Evolutionary conservation across 2,888 invertebrate genomes (phyloP).

Genomic region (Nomada ferruginata): DNA sequence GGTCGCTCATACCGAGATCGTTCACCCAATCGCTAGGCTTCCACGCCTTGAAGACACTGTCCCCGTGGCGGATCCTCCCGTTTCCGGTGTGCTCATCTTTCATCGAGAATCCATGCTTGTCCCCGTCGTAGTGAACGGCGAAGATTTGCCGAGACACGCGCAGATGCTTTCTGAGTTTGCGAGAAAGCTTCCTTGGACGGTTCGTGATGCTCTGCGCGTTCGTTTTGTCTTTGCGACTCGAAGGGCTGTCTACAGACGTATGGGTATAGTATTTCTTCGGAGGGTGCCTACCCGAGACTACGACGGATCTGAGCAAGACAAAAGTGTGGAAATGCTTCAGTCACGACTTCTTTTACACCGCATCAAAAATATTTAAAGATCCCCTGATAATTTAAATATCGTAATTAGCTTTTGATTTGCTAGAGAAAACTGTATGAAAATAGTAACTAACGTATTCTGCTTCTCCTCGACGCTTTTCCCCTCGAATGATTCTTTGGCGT

Average conservation of each 20-base stretch:
- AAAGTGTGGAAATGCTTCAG: not conserved
- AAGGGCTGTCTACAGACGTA: slow-evolving; percentile 13
- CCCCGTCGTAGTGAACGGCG: slow-evolving; percentile 78
- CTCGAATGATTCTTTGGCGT: not conserved
- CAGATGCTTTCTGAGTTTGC: slow-evolving; percentile 47
- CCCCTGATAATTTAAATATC: not conserved
- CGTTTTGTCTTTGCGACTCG: not conserved
- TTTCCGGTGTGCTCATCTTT: slow-evolving; percentile 85
- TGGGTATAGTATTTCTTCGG: slow-evolving; percentile 73
- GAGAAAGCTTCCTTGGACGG: not conserved
- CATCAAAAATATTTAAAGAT: not conserved
- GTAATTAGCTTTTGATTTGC: not conserved
- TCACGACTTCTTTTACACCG: not conserved
- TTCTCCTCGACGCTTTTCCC: not conserved
- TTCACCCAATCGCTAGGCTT: slow-evolving; percentile 87
- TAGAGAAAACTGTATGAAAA: not conserved
- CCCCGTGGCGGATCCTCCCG: slow-evolving; percentile 87
- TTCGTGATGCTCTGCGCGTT: not conserved
- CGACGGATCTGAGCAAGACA: slow-evolving; percentile 29
- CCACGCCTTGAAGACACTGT: slow-evolving; percentile 88
- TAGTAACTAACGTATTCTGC: slow-evolving; percentile 24
- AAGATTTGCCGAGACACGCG: slow-evolving; percentile 71
- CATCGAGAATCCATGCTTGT: slow-evolving; percentile 68
- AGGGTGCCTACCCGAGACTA: slow-evolving; percentile 52
- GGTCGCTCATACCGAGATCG: slow-evolving; percentile 86